Evolutionary conservation across 2,113 vertebrate species (phyloP).

Genomic region (Nestor notabilis): DNA sequence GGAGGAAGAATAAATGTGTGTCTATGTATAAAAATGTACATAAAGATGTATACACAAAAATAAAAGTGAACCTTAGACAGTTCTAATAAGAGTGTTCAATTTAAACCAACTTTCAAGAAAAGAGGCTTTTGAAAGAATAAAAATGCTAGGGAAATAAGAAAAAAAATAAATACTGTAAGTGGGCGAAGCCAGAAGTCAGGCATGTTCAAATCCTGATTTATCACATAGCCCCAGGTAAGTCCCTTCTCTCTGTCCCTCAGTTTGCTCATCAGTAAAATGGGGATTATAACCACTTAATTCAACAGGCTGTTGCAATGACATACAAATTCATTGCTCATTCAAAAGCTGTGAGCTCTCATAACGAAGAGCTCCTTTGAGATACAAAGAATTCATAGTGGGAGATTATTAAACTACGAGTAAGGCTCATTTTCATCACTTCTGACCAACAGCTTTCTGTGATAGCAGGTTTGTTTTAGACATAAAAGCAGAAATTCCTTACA

Average conservation of each 20-base stretch:
- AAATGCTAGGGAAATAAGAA: not conserved
- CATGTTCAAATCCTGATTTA: not conserved
- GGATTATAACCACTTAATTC: not conserved
- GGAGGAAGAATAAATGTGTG: not conserved
- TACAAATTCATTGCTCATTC: slow-evolving; percentile 12
- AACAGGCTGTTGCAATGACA: slow-evolving; percentile 17
- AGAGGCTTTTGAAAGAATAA: not conserved
- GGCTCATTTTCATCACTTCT: slow-evolving; percentile 11
- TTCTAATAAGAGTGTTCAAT: not conserved
- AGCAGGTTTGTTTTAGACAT: not conserved
- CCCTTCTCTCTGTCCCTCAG: not conserved
- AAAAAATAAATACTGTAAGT: not conserved
- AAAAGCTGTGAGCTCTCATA: not conserved
- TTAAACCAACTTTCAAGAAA: not conserved
- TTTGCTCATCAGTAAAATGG: slow-evolving; percentile 10
- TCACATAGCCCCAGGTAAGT: not conserved
- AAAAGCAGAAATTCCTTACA: not conserved
- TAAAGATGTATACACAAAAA: not conserved
- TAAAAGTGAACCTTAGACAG: not conserved
- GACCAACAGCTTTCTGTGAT: slow-evolving; percentile 1
- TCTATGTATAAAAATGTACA: no score
- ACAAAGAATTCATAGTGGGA: not conserved
- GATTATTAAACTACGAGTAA: slow-evolving; percentile 7
- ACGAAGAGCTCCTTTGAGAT: not conserved
- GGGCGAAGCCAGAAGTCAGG: not conserved